phyloP scores from a whole-genome alignment of 2,797 vertebrate species.

The Acanthurus tractus region DNA sequence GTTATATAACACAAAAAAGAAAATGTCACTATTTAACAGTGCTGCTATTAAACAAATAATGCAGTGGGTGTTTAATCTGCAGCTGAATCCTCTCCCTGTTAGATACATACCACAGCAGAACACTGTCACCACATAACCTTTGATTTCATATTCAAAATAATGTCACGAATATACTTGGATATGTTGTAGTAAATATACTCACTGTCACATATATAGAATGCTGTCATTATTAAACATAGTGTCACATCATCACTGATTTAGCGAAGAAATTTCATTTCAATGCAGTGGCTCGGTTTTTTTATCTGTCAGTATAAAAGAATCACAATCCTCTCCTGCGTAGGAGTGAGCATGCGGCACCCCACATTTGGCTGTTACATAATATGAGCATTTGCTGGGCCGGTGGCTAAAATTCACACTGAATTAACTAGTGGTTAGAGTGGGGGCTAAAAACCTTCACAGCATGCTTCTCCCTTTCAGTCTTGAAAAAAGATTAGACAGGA shows the following conservation, averaged over 20 bases:
- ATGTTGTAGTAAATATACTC: slow-evolving; percentile 1
- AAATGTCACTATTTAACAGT: too few species aligned
- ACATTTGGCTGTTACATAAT: slow-evolving; percentile 73
- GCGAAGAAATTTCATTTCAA: slow-evolving; percentile 23
- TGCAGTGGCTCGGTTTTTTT: slow-evolving; percentile 37
- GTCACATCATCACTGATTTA: slow-evolving; percentile 35
- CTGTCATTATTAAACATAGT: slow-evolving; percentile 21
- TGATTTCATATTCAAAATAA: background rate
- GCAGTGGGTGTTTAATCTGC: too few species aligned
- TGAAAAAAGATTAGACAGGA: slow-evolving; percentile 33
- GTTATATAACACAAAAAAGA: too few species aligned
- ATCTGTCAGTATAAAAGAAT: slow-evolving; percentile 53
- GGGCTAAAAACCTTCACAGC: slow-evolving; percentile 43
- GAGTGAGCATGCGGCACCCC: slow-evolving; percentile 61
- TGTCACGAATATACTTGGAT: background rate
- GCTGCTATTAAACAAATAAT: too few species aligned
- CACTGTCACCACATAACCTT: background rate
- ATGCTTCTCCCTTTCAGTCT: slow-evolving; percentile 16
- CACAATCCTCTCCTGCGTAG: slow-evolving; percentile 58
- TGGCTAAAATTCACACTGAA: slow-evolving; percentile 70
- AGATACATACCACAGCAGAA: too few species aligned
- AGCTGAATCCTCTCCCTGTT: too few species aligned
- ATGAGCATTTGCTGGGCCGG: slow-evolving; percentile 56
- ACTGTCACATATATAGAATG: background rate
- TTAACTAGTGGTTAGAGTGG: slow-evolving; percentile 49